These are phyloP conservation scores for Tinea semifulvella DNA, from an alignment of 2,888 invertebrate genomes.

Conservation along the genomic window DNA sequence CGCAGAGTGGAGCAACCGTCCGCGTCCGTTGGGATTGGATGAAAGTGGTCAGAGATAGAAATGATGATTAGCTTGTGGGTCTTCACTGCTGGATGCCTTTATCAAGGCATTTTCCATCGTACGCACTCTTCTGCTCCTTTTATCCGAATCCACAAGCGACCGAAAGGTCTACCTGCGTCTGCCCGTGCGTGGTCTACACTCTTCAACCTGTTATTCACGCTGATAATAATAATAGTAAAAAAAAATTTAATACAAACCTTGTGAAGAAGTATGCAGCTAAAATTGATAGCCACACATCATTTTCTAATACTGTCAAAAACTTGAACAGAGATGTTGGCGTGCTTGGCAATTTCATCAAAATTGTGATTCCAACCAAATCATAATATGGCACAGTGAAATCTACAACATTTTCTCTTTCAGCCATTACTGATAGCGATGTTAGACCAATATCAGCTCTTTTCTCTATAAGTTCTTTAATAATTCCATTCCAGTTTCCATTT, in stretches of 20 bases:
- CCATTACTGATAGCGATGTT: slow-evolving; percentile 96
- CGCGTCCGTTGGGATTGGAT: too few species aligned
- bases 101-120: too few species aligned
- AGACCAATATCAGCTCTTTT: slow-evolving; percentile 94
- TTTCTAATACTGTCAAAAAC: slow-evolving; percentile 95
- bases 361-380: slow-evolving; percentile 96
- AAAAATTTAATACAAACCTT: slow-evolving; percentile 65
- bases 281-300: slow-evolving; percentile 97
- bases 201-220: too few species aligned
- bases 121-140: too few species aligned
- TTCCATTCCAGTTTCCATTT: slow-evolving; percentile 85
- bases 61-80: too few species aligned
- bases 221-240: too few species aligned
- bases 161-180: too few species aligned
- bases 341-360: slow-evolving; percentile 91
- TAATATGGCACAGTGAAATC: slow-evolving; percentile 99
- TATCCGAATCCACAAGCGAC: too few species aligned
- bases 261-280: slow-evolving; percentile 95
- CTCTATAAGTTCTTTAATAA: slow-evolving; percentile 82
- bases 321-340: slow-evolving; percentile 94
- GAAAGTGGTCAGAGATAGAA: too few species aligned
- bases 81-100: too few species aligned
- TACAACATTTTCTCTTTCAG: slow-evolving; percentile 94
- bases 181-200: too few species aligned
- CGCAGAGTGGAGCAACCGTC: too few species aligned